Evolutionary conservation across 2,113 vertebrate species (phyloP).

Genomic region (Craseonycteris thonglongyai): DNA sequence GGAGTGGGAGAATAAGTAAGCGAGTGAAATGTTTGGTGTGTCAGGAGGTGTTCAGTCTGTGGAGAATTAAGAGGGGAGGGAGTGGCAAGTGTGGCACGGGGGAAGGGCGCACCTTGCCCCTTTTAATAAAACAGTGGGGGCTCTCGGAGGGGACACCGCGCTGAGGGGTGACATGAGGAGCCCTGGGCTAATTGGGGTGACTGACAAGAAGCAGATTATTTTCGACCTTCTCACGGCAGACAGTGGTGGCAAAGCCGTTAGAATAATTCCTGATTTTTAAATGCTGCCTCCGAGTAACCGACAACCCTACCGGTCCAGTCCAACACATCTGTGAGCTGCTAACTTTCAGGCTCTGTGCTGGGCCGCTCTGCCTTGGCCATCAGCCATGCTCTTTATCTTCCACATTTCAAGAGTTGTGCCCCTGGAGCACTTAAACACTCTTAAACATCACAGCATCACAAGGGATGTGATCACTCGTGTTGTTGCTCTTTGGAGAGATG

Average conservation of each 20-base stretch:
- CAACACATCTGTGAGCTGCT: neutral
- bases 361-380: neutral
- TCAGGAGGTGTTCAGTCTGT: neutral
- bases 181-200: neutral
- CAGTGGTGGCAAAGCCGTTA: neutral
- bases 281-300: neutral
- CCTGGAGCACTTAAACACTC: neutral
- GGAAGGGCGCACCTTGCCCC: accelerated
- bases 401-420: neutral
- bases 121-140: neutral
- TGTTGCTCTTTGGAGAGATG: neutral
- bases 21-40: neutral
- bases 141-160: neutral
- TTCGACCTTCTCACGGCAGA: neutral
- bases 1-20: neutral
- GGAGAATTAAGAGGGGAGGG: neutral
- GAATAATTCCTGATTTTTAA: neutral
- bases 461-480: neutral
- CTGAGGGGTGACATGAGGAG: neutral
- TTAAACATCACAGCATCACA: neutral
- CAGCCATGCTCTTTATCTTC: neutral
- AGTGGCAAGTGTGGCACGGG: too few relatives aligned
- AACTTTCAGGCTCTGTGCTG: neutral
- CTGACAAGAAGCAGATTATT: neutral
- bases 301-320: neutral